These are phyloP conservation scores for Nomia melanderi DNA, from an alignment of 1,140 invertebrate genomes.

Conservation along the genomic window DNA sequence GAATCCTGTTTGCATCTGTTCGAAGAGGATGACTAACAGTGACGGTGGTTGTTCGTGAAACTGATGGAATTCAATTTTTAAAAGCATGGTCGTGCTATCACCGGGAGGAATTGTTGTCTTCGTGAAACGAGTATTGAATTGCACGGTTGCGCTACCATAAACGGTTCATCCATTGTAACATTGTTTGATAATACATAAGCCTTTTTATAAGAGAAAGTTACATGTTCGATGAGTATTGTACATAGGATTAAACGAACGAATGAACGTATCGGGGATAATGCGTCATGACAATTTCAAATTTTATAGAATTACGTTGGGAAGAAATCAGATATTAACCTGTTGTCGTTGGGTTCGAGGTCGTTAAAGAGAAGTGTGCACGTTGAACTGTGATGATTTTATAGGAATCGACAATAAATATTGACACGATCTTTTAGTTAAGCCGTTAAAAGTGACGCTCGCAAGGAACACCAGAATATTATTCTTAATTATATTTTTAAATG, in stretches of 20 bases:
- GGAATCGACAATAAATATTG: slow-evolving; percentile 44
- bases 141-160: slow-evolving; percentile 7
- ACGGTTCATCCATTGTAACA: slow-evolving; percentile 29
- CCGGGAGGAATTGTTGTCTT: slow-evolving; percentile 8
- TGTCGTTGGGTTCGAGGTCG: background rate
- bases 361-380: background rate
- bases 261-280: background rate
- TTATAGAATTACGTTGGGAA: slow-evolving; percentile 27
- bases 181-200: slow-evolving; percentile 36
- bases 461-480: slow-evolving; percentile 4
- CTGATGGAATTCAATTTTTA: slow-evolving; percentile 9
- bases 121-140: slow-evolving; percentile 25
- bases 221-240: slow-evolving; percentile 28
- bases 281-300: slow-evolving; percentile 21
- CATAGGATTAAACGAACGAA: background rate
- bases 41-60: slow-evolving; percentile 14
- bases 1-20: background rate
- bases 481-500: slow-evolving; percentile 38
- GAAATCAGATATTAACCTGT: background rate
- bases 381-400: slow-evolving; percentile 48
- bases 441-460: slow-evolving; percentile 24
- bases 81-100: slow-evolving; percentile 12
- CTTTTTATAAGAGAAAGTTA: slow-evolving; percentile 37
- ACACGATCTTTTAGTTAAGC: slow-evolving; percentile 28
- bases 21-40: slow-evolving; percentile 9